These are phyloP conservation scores for Pachyrhynchus sulphureomaculatus DNA, from an alignment of 1,140 invertebrate genomes.

Conservation along the genomic window DNA sequence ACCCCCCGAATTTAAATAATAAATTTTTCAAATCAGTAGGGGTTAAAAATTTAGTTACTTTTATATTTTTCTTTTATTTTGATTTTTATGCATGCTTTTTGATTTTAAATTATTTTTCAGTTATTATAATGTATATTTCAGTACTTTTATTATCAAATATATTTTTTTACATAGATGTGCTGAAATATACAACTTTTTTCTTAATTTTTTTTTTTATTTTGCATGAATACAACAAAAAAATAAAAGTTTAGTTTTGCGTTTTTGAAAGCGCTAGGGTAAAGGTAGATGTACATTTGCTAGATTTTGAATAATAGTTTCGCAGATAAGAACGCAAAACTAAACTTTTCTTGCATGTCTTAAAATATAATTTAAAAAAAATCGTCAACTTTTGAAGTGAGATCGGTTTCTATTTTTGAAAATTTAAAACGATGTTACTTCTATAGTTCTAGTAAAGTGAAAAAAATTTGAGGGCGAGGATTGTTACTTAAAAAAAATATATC, in stretches of 20 bases:
- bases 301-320: background rate
- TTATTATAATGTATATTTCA: conserved; percentile 29
- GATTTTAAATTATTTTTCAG: conserved; percentile 26
- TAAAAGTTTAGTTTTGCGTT: conserved; percentile 31
- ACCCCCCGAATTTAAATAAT: background rate
- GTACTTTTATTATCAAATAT: background rate
- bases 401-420: no score
- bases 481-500: no score
- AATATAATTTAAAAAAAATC: background rate
- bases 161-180: conserved; percentile 13
- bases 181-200: conserved; percentile 3
- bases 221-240: conserved; percentile 33
- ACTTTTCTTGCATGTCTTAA: background rate
- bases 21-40: background rate
- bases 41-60: conserved; percentile 26
- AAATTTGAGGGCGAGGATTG: no score
- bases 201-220: conserved; percentile 39
- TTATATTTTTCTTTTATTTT: conserved; percentile 6
- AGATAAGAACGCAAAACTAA: background rate
- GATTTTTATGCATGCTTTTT: conserved; percentile 34
- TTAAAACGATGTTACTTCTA: no score
- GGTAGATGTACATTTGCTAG: background rate
- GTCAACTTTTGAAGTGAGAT: background rate
- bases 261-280: background rate
- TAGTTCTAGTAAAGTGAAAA: no score